Base-by-base conservation (phyloP, 2,797 vertebrate species). In the Rachycentron canadum region DNA sequence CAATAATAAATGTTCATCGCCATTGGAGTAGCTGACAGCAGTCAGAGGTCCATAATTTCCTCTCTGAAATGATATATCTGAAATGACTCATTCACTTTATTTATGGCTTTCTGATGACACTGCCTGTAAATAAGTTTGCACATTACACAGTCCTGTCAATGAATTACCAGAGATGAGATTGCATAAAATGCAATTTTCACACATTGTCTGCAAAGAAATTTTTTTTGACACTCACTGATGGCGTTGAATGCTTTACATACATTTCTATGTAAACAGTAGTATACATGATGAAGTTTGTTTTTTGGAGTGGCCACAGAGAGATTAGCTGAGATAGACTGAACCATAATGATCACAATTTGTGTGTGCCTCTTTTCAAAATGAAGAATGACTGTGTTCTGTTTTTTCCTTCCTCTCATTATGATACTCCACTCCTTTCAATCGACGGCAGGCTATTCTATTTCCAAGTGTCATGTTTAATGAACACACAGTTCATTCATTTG, bases 51-150 rank as follows among this genome's bases (percentile, higher is more conserved):
- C 78, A 74, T 88, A 89, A 90, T 87, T 74, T 8, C 71, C 69
- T 66, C 63, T 83, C 84, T 65, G n/a, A n/a, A n/a, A 86, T 91
- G 93, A 85, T 92, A 64, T 1, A 55, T 84, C 78, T 79, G 60
- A 92, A 94, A 92, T 92, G 63, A 90, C 79, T 90, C 78, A 71
- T 83, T 93, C 75, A 72, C 64, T 89, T 76, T 91, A 92, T 94
- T 89, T 90, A 92, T 92, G 77, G 76, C 64, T 89, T 90, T 87
- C 78, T 86, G 87, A 88, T 89, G 65, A 74, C 62, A 32, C 40
- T 56, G 53, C 53, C 60, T 69, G 80, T 81, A 82, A 88, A 86
- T 82, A 91, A 59, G 70, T 84, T 69, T 78, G 65, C 75, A 82
- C 69, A 88, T 87, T 81, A 77, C 68, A 80, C 73, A 83, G 72